Evolutionary conservation across 2,113 vertebrate genomes (phyloP).

Genomic region (Promerops cafer): DNA sequence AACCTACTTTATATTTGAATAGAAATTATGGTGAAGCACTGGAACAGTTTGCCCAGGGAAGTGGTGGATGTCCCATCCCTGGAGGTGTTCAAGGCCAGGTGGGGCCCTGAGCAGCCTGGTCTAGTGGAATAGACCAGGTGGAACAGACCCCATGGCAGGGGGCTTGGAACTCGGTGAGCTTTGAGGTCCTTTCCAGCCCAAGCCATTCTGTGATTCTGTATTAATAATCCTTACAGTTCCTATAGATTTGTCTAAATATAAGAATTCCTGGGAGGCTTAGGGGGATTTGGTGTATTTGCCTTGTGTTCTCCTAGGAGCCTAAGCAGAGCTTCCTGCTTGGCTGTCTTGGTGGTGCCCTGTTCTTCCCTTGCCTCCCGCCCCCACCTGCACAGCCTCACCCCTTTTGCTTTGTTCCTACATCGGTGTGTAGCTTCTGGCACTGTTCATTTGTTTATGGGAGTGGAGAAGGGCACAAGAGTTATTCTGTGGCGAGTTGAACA

Average conservation of each 20-base stretch:
- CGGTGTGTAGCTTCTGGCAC: background rate
- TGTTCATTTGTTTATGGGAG: background rate
- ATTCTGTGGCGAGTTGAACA: background rate
- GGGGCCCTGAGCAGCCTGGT: background rate
- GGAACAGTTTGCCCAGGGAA: background rate
- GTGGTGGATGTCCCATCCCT: background rate
- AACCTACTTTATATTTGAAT: background rate
- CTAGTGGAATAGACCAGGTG: too few species aligned
- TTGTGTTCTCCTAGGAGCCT: background rate
- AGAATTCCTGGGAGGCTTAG: background rate
- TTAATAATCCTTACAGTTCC: background rate
- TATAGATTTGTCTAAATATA: background rate
- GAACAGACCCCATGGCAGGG: too few species aligned
- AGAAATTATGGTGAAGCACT: background rate
- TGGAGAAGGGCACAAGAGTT: background rate
- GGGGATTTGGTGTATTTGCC: background rate
- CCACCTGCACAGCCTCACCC: background rate
- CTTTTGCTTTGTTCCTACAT: background rate
- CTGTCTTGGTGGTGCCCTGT: background rate
- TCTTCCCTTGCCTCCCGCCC: background rate
- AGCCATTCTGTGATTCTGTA: background rate
- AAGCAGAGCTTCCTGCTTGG: background rate
- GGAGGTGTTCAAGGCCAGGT: background rate
- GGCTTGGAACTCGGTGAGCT: accelerated
- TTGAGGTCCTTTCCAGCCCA: background rate